Percentiles rank a stretch among this genome's conserved stretches.
These are phyloP conservation scores for Clarias platycephalus DNA, from an alignment of 2,797 vertebrate species.

Conservation along the genomic window DNA sequence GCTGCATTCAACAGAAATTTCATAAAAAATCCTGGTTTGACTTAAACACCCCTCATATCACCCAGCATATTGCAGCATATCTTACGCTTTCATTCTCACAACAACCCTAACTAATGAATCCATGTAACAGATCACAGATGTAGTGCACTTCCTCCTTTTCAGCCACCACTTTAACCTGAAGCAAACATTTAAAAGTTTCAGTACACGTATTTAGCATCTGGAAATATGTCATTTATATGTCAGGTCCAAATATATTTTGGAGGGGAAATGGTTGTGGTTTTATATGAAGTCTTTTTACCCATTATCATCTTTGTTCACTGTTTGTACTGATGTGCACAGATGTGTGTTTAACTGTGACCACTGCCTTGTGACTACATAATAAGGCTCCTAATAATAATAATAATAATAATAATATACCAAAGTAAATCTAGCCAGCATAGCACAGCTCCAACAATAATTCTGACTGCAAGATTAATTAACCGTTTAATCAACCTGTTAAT, in stretches of 20 bases:
- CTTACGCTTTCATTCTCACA: background rate
- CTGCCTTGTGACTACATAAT: background rate
- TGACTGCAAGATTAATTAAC: background rate
- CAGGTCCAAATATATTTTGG: background rate
- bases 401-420: background rate
- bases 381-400: background rate
- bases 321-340: background rate
- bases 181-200: conserved; percentile 2
- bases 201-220: background rate
- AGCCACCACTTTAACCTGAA: background rate
- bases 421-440: background rate
- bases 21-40: too few species aligned
- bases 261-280: conserved; percentile 10
- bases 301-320: background rate
- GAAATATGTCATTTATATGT: background rate
- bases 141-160: background rate
- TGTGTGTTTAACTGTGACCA: background rate
- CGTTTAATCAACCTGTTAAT: background rate
- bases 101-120: background rate
- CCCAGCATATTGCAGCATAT: background rate
- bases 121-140: background rate
- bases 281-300: conserved; percentile 20
- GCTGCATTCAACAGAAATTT: too few species aligned
- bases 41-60: too few species aligned
- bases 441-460: background rate